Base-by-base conservation (phyloP, 2,888 invertebrate genomes). In the Dysmachus trigonus region DNA sequence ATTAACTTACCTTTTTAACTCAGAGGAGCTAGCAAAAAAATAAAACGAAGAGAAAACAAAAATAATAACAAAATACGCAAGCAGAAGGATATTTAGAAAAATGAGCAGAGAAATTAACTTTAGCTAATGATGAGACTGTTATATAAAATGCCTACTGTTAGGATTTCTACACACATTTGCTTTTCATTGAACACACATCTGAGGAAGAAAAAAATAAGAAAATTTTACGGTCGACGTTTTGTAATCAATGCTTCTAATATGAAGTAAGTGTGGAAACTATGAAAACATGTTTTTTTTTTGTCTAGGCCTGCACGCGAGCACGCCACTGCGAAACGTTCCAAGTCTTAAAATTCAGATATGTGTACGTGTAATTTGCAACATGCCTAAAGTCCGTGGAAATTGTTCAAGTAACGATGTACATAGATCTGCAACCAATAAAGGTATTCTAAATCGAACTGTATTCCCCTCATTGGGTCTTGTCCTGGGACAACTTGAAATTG, bases 81-180 rank as follows among this genome's bases (percentile, higher is more conserved):
- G 38, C 7, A 72, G 41, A 18, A 35, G 33, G 51, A 77, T 22
- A 30, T 47, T 41, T 27, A 38, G 35, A 76, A 33, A n/a, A 35
- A 31, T 30, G 41, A 74, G 77, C 85, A 53, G 47, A 85, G 38
- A 2, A 35, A 73, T 53, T 73, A 85, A 72, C 72, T 74, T 87
- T 85, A 85, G 85, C 33, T 87, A 85, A 85, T 86, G 85, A 87
- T 87, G 87, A 87, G 87, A 87, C 87, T 87, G 87, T 87, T 86
- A 79, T 86, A 79, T 10, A 10, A 86, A 86, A 85, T 87, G 86
- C 86, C 86, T 86, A 86, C 85, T 74, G 84, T 83, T 85, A 85
- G 86, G 85, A 85, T 87, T 86, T 87, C 82, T 86, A 87, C 86
- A 72, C 86, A 84, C 35, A 85, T 85, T 53, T 76, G 53, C 72